A percentile compares a stretch with the other conserved stretches of the same genome.
Evolutionary conservation across 2,113 vertebrate genomes (phyloP).

Genomic region (Leucoraja erinaceus): DNA sequence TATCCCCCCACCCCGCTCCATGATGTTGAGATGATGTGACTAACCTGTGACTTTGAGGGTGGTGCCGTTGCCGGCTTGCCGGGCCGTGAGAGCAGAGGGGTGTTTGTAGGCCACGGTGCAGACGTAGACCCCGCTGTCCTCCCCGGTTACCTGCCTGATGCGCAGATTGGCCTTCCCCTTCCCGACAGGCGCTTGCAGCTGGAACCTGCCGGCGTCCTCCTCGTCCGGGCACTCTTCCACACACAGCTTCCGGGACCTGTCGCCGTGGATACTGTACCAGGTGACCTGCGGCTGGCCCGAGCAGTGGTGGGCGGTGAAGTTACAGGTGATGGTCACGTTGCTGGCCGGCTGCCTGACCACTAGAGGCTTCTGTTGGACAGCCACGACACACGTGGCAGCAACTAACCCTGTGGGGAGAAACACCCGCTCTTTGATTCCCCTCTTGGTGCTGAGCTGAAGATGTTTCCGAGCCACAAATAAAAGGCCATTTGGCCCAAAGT

Average conservation of each 20-base stretch:
- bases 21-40: slow-evolving; percentile 40
- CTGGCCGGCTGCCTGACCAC: slow-evolving; percentile 32
- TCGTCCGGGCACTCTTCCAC: neutral
- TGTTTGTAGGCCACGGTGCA: slow-evolving; percentile 53
- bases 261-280: slow-evolving; percentile 54
- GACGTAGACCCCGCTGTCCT: slow-evolving; percentile 60
- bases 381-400: slow-evolving; percentile 45
- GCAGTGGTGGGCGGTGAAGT: slow-evolving; percentile 46
- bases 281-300: slow-evolving; percentile 37
- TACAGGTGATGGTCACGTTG: slow-evolving; percentile 44
- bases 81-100: slow-evolving; percentile 25
- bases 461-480: neutral
- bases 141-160: slow-evolving; percentile 44
- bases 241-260: neutral
- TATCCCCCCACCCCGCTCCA: no score
- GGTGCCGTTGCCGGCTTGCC: slow-evolving; percentile 55
- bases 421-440: neutral
- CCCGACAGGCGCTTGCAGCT: rapidly evolving
- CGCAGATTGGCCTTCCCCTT: slow-evolving; percentile 43
- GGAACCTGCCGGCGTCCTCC: neutral
- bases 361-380: slow-evolving; percentile 45
- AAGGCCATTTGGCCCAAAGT: neutral
- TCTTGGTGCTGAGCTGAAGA: neutral
- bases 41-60: slow-evolving; percentile 55
- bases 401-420: slow-evolving; percentile 47